Conservation (phyloP, 2,797 vertebrate genomes). For the Knipowitschia caucasica region DNA sequence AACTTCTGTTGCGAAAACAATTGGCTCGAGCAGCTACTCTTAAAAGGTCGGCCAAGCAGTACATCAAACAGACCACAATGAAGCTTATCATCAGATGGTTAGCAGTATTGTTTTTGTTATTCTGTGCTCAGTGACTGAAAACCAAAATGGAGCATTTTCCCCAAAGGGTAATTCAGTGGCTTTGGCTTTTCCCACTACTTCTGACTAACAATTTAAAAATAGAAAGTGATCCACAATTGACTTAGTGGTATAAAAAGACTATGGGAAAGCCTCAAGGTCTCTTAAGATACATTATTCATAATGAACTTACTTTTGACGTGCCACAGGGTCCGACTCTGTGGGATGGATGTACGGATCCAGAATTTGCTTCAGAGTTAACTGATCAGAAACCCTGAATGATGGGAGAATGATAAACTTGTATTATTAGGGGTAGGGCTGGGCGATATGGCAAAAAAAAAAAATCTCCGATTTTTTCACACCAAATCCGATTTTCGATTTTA, state of each 20-base stretch:
- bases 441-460: too few relatives aligned
- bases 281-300: not conserved
- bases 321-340: constrained; percentile 86
- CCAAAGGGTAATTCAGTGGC: constrained; percentile 6
- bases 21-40: constrained; percentile 13
- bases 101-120: constrained; percentile 30
- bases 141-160: constrained; percentile 21
- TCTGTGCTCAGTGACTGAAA: constrained; percentile 9
- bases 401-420: too few relatives aligned
- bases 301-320: constrained; percentile 84
- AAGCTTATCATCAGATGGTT: constrained; percentile 44
- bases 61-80: constrained; percentile 39
- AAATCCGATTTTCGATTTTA: too few relatives aligned
- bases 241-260: not conserved
- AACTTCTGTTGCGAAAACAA: constrained; percentile 24
- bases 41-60: constrained; percentile 20
- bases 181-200: constrained; percentile 13
- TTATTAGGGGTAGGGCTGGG: too few relatives aligned
- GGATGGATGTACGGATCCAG: constrained; percentile 86
- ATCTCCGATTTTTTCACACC: too few relatives aligned
- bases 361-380: constrained; percentile 80
- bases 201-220: constrained; percentile 3
- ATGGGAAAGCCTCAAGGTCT: not conserved
- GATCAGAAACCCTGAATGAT: constrained; percentile 79
- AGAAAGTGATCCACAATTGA: not conserved